Evolutionary conservation across 2,888 invertebrate species (phyloP).

Genomic region (Spialia ferax): DNA sequence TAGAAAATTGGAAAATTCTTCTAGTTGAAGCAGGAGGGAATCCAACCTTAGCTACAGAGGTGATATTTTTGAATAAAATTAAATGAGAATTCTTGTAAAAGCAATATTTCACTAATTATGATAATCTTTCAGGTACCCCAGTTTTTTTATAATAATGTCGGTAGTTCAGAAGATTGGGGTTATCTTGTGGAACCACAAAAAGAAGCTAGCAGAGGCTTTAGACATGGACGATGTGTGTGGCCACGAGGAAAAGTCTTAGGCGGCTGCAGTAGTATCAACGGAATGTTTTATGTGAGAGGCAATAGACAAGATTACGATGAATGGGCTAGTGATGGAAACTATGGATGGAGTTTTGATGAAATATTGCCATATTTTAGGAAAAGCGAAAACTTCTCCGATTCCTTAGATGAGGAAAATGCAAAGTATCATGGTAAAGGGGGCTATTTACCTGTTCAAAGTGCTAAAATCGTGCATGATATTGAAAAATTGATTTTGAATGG

Average conservation of each 20-base stretch:
- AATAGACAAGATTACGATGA: conserved; percentile 87
- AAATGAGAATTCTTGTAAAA: background rate
- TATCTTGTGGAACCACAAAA: conserved; percentile 70
- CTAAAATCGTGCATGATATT: conserved; percentile 60
- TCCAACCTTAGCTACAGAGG: conserved; percentile 47
- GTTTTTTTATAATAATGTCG: conserved; percentile 43
- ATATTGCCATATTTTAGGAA: conserved; percentile 63
- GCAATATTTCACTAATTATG: background rate
- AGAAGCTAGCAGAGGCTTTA: conserved; percentile 60
- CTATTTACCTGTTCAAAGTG: conserved; percentile 51
- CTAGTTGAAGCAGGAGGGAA: conserved; percentile 57
- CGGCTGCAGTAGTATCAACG: conserved; percentile 89
- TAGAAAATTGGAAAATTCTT: conserved; percentile 53
- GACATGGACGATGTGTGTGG: conserved; percentile 62
- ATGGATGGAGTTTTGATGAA: conserved; percentile 63
- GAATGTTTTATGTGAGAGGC: conserved; percentile 89
- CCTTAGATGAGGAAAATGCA: conserved; percentile 73
- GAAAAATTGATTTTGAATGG: conserved; percentile 62
- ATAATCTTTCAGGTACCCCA: conserved; percentile 45
- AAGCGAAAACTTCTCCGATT: conserved; percentile 75
- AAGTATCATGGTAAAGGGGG: conserved; percentile 52
- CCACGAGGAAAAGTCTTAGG: conserved; percentile 88
- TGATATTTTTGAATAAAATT: background rate
- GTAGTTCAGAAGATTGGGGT: conserved; percentile 72
- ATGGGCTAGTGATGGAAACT: conserved; percentile 90